These are phyloP conservation scores for Cerceris rybyensis DNA, from an alignment of 2,888 invertebrate species.

Conservation along the genomic window DNA sequence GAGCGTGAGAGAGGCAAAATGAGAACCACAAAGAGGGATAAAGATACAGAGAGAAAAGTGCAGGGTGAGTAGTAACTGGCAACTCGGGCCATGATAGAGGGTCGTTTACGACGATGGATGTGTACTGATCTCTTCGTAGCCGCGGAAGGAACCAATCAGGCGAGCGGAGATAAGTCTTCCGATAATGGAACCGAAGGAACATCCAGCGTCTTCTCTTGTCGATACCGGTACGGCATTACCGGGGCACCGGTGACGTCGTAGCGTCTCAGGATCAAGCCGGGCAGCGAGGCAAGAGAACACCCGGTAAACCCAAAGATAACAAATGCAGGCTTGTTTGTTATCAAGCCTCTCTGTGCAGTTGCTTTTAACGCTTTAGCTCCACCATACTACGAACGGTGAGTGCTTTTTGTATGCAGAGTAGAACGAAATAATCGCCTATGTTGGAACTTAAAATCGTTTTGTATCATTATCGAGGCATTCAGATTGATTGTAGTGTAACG, in stretches of 20 bases:
- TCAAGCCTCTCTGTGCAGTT: slow-evolving; percentile 32
- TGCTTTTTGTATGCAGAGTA: too few relatives aligned
- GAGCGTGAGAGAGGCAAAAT: too few relatives aligned
- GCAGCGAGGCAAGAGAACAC: slow-evolving; percentile 53
- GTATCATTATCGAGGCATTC: too few relatives aligned
- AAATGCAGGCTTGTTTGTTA: slow-evolving; percentile 63
- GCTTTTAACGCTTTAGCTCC: slow-evolving; percentile 53
- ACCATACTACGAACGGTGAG: too few relatives aligned
- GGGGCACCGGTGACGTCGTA: slow-evolving; percentile 50
- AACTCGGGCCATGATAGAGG: slow-evolving; percentile 20
- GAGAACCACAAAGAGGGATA: too few relatives aligned
- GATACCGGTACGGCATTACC: slow-evolving; percentile 41
- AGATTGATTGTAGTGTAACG: too few relatives aligned
- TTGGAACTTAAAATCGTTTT: too few relatives aligned
- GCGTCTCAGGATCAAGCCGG: slow-evolving; percentile 59
- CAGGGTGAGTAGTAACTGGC: slow-evolving; percentile 2
- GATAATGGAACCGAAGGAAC: slow-evolving; percentile 72
- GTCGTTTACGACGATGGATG: slow-evolving; percentile 23
- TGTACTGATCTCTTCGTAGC: slow-evolving; percentile 58
- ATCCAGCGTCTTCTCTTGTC: slow-evolving; percentile 22
- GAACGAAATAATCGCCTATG: too few relatives aligned
- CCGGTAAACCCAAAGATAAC: slow-evolving; percentile 69
- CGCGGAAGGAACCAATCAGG: slow-evolving; percentile 68
- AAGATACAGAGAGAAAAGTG: background rate
- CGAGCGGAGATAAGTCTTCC: slow-evolving; percentile 71